Base-by-base conservation (phyloP, 2,797 vertebrate genomes). In the Oreonectes daqikongensis region DNA sequence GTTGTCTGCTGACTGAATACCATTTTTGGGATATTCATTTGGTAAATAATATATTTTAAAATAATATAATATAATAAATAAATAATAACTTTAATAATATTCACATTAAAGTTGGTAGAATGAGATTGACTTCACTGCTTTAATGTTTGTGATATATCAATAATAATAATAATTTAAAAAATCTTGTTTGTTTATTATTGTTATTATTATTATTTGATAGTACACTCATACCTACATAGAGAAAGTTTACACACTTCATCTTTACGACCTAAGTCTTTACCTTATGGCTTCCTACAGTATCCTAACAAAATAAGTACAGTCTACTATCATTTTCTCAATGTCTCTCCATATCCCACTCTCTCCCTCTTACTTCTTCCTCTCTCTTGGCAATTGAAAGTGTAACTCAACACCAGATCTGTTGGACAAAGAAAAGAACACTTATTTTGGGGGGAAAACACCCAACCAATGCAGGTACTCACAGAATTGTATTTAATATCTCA, bases 361-460 rank as follows among this genome's bases (percentile, higher is more conserved):
- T 17, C 26, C 38, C 52, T 42, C 46, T 79, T 26, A 26, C 75
- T 42, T 69, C 32, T 57, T 65, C 73, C 46, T 26, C 26, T 61
- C 75, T 72, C 76, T 72, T 64, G 70, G 70, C 70, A 40, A 22
- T 67, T 46, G n/a, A 48, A 63, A 72, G 24, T 72, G 69, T 59
- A 80, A 77, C 77, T 70, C 46, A 76, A 78, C 57, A 67, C 50
- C 68, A 44, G 65, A 53, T 69, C 38, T 76, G 40, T 52, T 12
- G 76, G 69, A 80, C 64, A 79, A 76, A 78, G 60, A 30, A 71
- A 66, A 57, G 14, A 60, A 28, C 48, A 14, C 65, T 42, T 69
- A 57, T 75, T 24, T 35, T 75, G n/a, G n/a, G n/a, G n/a, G 70
- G 55, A 74, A 71, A 59, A 72, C 30, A 69, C 72, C 61, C 50